Conservation (phyloP, 1,140 invertebrate genomes). For the Ericerus pela region DNA sequence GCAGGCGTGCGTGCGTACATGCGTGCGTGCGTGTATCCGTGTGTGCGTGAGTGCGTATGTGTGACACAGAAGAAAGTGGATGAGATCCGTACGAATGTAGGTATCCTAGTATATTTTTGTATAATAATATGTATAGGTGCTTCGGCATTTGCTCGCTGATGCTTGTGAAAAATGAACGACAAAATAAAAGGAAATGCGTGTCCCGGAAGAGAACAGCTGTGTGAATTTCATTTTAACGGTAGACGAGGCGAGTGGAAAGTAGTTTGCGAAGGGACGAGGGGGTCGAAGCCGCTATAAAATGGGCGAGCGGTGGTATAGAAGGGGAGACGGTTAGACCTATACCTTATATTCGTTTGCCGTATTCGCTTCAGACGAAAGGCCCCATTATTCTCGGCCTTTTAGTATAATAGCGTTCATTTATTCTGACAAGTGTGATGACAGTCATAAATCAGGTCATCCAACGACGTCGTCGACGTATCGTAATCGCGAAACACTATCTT, state of each 20-base stretch:
- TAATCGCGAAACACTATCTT: constrained; percentile 4
- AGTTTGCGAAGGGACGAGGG: too few relatives aligned
- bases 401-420: constrained; percentile 10
- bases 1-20: too few relatives aligned
- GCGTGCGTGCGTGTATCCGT: too few relatives aligned
- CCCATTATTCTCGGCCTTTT: constrained; percentile 9
- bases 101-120: too few relatives aligned
- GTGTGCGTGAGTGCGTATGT: too few relatives aligned
- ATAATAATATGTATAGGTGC: too few relatives aligned
- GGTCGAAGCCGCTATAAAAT: too few relatives aligned
- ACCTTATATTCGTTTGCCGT: background rate
- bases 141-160: constrained; percentile 6
- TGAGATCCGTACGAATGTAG: too few relatives aligned
- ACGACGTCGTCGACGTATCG: background rate
- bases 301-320: too few relatives aligned
- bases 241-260: too few relatives aligned
- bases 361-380: background rate
- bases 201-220: constrained; percentile 11
- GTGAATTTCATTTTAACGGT: constrained; percentile 5
- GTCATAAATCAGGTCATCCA: constrained; percentile 10
- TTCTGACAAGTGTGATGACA: constrained; percentile 10
- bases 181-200: constrained; percentile 12
- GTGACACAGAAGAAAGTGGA: too few relatives aligned
- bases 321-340: too few relatives aligned
- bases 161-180: constrained; percentile 7